A percentile compares a stretch with the other conserved stretches of the same genome.
Evolutionary conservation across 53 echinoderm and acorn worm species (phyloP).

Genomic region (Holothuria scabra): DNA sequence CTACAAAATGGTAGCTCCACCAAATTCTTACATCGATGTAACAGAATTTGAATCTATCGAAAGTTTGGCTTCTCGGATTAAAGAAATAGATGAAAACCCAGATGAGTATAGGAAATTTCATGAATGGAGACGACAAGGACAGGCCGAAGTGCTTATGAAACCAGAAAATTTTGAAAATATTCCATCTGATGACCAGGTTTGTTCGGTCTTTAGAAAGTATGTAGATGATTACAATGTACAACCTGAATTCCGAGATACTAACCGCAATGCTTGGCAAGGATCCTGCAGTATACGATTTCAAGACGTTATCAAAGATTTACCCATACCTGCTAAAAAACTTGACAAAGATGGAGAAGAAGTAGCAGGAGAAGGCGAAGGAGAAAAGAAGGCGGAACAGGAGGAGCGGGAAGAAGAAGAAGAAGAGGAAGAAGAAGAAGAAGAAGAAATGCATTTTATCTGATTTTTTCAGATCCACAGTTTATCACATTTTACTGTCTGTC

Average conservation of each 20-base stretch:
- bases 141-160: background rate
- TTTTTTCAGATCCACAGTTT: too few species aligned
- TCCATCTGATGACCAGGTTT: slow-evolving; percentile 19
- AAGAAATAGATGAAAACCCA: background rate
- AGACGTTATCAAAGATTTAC: slow-evolving; percentile 13
- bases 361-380: too few species aligned
- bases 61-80: background rate
- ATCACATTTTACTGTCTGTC: too few species aligned
- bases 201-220: slow-evolving; percentile 15
- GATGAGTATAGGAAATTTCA: slow-evolving; percentile 23
- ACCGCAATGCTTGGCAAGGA: slow-evolving; percentile 31
- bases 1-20: background rate
- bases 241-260: slow-evolving; percentile 7
- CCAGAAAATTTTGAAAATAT: background rate
- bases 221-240: background rate
- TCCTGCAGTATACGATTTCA: slow-evolving; percentile 23
- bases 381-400: too few species aligned
- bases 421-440: too few species aligned
- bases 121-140: slow-evolving; percentile 6
- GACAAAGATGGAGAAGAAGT: background rate
- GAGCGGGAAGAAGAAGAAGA: too few species aligned
- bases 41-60: slow-evolving; percentile 2
- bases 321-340: background rate
- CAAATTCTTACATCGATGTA: slow-evolving; percentile 31
- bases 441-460: too few species aligned